Evolutionary conservation across 2,113 vertebrate genomes (phyloP), one percentile per base, ranked within the genome.

Genomic region (Promerops cafer): DNA sequence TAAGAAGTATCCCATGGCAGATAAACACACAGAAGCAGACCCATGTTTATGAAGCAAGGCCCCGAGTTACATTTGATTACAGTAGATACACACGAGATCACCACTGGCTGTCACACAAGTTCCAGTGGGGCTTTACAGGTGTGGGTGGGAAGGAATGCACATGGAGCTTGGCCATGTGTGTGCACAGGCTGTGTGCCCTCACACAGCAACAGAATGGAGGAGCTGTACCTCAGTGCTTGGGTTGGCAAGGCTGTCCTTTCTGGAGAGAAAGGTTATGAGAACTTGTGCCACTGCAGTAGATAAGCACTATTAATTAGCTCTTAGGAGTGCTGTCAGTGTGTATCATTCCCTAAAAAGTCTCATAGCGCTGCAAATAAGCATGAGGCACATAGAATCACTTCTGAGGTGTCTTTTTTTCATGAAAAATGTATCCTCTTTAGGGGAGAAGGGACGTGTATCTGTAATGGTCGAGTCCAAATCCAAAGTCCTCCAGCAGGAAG

Each of bases 141-240:
- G 22, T 8, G 33, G 56, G 24, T 35, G 11, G 60, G 68, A 59
- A 77, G 70, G 68, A 54, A 54, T 8, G n/a, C 19, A 2, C 24
- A 1, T 2, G 21, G n/a, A 70, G 16, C 82, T 52, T 5, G 33
- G n/a, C 19, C 13, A 0, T 1, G 8, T 47, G 33, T 35, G 6
- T 16, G 56, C 18, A 14, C 33, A 16, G 39, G 27, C 2, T 30
- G 8, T 2, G 8, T 16, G 42, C 7, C 3, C 28, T 82, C 59
- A n/a, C 40, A 26, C 42, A 49, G 69, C 23, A 11, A 3, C 9
- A 26, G 19, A 7, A 17, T 4, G 63, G 49, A 72, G 53, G 37
- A 83, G 50, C 87, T 61, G 53, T 4, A 1, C 8, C 19, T 14
- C 5, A 5, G 53, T 15, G 37, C 57, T 59, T 5, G n/a, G 18